Evolutionary conservation across 2,113 vertebrate genomes (phyloP).

Genomic region (Menidia beryllina): DNA sequence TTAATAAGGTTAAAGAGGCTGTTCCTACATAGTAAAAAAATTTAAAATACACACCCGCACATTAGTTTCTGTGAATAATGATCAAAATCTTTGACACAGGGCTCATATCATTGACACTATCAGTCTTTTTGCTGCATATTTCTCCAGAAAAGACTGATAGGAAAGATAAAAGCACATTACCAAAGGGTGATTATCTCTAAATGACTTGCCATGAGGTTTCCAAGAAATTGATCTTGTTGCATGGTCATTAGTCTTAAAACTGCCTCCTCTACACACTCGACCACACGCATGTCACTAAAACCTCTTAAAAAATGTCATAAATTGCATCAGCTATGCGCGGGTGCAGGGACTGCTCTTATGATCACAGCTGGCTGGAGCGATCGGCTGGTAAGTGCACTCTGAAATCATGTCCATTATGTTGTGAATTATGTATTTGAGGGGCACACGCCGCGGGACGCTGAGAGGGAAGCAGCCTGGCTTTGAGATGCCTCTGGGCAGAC

Average conservation of each 20-base stretch:
- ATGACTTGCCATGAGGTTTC: conserved; percentile 68
- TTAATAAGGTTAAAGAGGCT: conserved; percentile 13
- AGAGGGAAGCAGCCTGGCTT: conserved; percentile 24
- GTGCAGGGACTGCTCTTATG: conserved; percentile 65
- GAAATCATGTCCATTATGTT: conserved; percentile 80
- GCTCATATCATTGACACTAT: conserved; percentile 9
- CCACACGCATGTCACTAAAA: conserved; percentile 57
- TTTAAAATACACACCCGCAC: not conserved
- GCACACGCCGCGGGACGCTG: conserved; percentile 28
- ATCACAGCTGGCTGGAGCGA: conserved; percentile 63
- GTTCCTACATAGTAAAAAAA: not conserved
- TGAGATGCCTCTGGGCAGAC: conserved; percentile 54
- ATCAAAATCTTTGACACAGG: conserved; percentile 1
- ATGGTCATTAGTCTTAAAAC: conserved; percentile 74
- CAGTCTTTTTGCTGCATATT: conserved; percentile 28
- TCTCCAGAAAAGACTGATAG: conserved; percentile 34
- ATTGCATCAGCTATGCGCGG: conserved; percentile 56
- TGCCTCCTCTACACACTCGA: conserved; percentile 60
- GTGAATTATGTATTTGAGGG: conserved; percentile 84
- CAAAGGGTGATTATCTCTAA: conserved; percentile 61
- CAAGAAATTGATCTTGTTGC: conserved; percentile 77
- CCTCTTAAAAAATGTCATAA: conserved; percentile 72
- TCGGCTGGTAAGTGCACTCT: conserved; percentile 81
- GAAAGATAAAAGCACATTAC: conserved; percentile 67
- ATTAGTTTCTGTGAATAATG: not conserved